Evolutionary conservation across 2,888 invertebrate genomes (phyloP).

Genomic region (Callosobruchus maculatus): DNA sequence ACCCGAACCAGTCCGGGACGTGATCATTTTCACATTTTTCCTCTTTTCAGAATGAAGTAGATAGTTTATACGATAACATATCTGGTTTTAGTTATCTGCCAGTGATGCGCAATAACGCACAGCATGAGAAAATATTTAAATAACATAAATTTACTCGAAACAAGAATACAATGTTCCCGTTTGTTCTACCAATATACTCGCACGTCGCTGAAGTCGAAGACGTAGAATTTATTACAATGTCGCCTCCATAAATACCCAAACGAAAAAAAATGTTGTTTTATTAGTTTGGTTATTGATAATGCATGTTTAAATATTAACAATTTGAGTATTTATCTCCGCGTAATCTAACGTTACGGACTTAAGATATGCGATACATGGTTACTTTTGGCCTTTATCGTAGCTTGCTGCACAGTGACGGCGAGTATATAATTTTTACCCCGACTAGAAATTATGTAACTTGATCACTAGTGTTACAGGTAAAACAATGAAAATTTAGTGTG

Average conservation of each 20-base stretch:
- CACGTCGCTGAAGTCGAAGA: conserved; percentile 2
- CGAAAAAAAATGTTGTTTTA: conserved; percentile 12
- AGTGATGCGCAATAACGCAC: too few relatives aligned
- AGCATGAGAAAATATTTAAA: too few relatives aligned
- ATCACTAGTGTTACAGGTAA: too few relatives aligned
- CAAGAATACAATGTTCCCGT: not conserved
- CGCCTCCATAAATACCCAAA: conserved; percentile 3
- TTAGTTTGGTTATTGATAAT: conserved; percentile 17
- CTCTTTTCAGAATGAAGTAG: too few relatives aligned
- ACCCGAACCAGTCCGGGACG: too few relatives aligned
- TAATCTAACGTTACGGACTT: not conserved
- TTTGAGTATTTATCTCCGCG: conserved; percentile 10
- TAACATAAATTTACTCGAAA: too few relatives aligned
- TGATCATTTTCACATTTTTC: too few relatives aligned
- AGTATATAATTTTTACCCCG: too few relatives aligned
- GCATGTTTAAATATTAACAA: conserved; percentile 14
- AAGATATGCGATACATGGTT: not conserved
- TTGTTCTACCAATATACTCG: not conserved
- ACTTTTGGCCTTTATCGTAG: not conserved
- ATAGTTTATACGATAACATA: too few relatives aligned
- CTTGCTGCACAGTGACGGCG: not conserved
- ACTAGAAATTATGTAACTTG: too few relatives aligned
- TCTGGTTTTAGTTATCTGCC: too few relatives aligned
- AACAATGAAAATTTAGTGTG: too few relatives aligned
- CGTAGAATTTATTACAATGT: conserved; percentile 9